These are phyloP conservation scores for Enteromius argenteus DNA, from an alignment of 2,797 vertebrate species.

Conservation along the genomic window DNA sequence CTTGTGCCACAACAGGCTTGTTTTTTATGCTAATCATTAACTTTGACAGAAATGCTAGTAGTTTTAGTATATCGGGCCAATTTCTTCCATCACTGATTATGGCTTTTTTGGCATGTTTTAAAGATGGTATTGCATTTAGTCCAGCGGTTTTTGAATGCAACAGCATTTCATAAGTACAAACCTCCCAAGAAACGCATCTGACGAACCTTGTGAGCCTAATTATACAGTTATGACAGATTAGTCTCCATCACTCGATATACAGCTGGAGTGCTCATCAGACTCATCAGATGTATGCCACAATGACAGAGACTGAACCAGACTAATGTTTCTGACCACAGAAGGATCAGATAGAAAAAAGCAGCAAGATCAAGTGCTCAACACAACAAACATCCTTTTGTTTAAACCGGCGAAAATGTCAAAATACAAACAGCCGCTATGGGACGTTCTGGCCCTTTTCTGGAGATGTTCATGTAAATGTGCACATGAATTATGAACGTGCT, in stretches of 20 bases:
- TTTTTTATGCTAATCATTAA: neutral
- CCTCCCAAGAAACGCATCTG: neutral
- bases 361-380: neutral
- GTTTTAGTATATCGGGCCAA: neutral
- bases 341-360: neutral
- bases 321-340: neutral
- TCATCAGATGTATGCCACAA: neutral
- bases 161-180: neutral
- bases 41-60: neutral
- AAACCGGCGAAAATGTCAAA: neutral
- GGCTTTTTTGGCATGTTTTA: neutral
- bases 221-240: neutral
- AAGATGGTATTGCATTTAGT: neutral
- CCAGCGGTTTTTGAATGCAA: neutral
- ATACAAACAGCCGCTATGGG: neutral
- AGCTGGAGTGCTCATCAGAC: neutral
- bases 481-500: slow-evolving; percentile 58
- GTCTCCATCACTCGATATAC: neutral
- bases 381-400: neutral
- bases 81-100: no score
- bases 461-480: slow-evolving; percentile 38
- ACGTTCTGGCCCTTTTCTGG: neutral
- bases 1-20: neutral
- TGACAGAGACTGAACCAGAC: neutral
- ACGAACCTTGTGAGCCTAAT: neutral